Percentiles rank a stretch among this genome's conserved stretches.
Conservation (phyloP, 2,113 vertebrate species). For the Chitala chitala region DNA sequence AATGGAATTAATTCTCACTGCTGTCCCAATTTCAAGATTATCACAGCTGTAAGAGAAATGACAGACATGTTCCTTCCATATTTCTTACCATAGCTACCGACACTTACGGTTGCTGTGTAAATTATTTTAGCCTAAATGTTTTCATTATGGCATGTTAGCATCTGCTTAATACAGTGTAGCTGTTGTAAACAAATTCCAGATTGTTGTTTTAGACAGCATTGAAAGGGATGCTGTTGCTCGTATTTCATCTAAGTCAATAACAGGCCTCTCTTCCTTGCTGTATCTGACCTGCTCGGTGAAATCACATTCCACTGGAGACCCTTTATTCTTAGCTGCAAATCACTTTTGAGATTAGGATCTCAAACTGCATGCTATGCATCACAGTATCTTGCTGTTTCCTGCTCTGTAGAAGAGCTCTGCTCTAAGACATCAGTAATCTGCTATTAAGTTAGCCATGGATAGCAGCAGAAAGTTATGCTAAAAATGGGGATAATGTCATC, state of each 20-base stretch:
- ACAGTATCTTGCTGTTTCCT: background rate
- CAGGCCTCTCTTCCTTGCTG: background rate
- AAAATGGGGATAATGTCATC: background rate
- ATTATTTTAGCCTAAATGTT: background rate
- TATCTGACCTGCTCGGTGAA: background rate
- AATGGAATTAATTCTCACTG: too few species aligned
- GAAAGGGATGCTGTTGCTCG: background rate
- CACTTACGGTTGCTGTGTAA: too few species aligned
- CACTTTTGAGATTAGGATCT: constrained; percentile 13
- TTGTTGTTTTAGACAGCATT: background rate
- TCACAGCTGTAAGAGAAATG: too few species aligned
- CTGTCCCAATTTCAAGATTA: too few species aligned
- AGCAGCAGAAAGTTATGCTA: background rate
- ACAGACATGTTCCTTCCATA: too few species aligned
- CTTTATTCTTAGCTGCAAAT: constrained; percentile 1
- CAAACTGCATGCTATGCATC: background rate
- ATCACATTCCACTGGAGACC: background rate
- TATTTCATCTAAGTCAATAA: background rate
- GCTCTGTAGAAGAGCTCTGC: background rate
- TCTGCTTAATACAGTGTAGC: background rate
- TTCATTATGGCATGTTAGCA: background rate
- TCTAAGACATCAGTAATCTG: background rate
- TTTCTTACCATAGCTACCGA: too few species aligned
- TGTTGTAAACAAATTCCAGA: background rate
- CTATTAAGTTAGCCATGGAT: background rate